Conservation (phyloP, 1,140 invertebrate species). For the Samia ricini region DNA sequence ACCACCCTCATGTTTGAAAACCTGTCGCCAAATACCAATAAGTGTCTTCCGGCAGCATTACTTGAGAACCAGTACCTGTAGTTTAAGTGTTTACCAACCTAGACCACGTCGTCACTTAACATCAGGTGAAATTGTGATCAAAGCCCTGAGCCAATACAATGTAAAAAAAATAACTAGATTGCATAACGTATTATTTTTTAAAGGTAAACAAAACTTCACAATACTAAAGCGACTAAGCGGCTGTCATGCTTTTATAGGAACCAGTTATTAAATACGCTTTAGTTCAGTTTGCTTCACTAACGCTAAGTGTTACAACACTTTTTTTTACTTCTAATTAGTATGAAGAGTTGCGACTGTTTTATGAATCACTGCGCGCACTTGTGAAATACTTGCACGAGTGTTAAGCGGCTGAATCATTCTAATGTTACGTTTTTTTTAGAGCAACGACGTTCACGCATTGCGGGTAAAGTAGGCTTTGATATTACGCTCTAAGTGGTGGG, state of each 20-base stretch:
- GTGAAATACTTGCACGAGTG: constrained; percentile 18
- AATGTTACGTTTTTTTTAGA: neutral
- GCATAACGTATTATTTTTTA: neutral
- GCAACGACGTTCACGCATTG: neutral
- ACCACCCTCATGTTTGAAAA: too few relatives aligned
- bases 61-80: too few relatives aligned
- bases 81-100: too few relatives aligned
- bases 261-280: constrained; percentile 7
- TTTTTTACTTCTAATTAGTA: constrained; percentile 28
- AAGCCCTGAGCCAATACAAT: too few relatives aligned
- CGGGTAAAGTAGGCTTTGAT: neutral
- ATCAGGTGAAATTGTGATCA: too few relatives aligned
- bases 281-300: constrained; percentile 15
- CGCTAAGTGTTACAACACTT: constrained; percentile 20
- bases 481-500: neutral
- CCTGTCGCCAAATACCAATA: too few relatives aligned
- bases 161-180: too few relatives aligned
- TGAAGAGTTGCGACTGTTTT: constrained; percentile 33
- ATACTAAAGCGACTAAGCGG: neutral
- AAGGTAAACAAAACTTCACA: neutral
- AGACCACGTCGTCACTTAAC: too few relatives aligned
- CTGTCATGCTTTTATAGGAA: neutral
- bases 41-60: too few relatives aligned
- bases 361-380: constrained; percentile 18
- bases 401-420: neutral